Base-by-base conservation (phyloP, 1,140 invertebrate genomes). In the Cherax destructor region DNA sequence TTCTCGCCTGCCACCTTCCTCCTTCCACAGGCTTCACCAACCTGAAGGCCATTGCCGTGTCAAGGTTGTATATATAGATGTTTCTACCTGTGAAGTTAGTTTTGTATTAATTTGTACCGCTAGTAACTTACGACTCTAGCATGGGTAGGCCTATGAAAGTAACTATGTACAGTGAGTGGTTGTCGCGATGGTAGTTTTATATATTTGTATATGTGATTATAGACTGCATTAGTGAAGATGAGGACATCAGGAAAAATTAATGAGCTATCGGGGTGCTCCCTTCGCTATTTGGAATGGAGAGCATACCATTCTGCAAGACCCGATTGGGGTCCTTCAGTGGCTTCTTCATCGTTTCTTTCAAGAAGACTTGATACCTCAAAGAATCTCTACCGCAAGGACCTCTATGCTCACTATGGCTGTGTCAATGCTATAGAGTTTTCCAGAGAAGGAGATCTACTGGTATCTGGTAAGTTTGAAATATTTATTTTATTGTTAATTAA, bases 371-470 rank as follows among this genome's bases (percentile, higher is more conserved):
- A 93, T 21, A 61, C 80, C 13, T 93, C 94, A 47, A 93, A 93
- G 72, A 97, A 96, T 94, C 95, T 98, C 24, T 98, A 97, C 94
- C 96, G 97, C 84, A 97, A 97, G 93, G 97, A 99, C 95, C 95
- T 99, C 24, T 95, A 96, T 87, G 97, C 97, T 56, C 98, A 99
- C 95, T 99, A 96, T 95, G 98, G 98, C 93, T 99, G 98, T 96
- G 98, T 99, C 49, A 99, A 99, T 96, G 98, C 98, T 49, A 97
- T 99, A 93, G 98, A 99, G 95, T 99, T 99, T 95, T 98, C 97
- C 6, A 96, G 96, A 83, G 96, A 98, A 95, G 98, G 98, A 91
- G 96, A 97, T 94, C 96, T 96, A 88, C 95, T 99, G 80, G 96
- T 97, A 91, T 99, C 98, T 94, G 98, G 98, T 99, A 95, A 95